Conservation (phyloP, 2,113 vertebrate species). For the Sander lucioperca region DNA sequence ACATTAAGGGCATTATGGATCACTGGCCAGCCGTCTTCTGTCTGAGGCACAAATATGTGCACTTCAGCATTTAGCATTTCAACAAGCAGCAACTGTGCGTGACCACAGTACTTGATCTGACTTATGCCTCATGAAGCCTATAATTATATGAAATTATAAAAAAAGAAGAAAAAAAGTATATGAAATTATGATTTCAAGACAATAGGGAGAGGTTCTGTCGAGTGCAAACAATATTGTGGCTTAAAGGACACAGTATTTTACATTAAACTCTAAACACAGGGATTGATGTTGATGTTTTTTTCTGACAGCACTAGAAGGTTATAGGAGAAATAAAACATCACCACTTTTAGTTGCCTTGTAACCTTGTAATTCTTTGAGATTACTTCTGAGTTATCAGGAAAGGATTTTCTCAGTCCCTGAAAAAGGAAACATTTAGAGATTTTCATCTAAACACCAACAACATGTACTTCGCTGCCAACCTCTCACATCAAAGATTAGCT, state of each 20-base stretch:
- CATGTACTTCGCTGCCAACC: neutral
- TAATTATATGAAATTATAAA: neutral
- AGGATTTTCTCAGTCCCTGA: neutral
- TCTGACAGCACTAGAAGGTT: neutral
- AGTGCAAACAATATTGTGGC: neutral
- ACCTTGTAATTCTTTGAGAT: neutral
- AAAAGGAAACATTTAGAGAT: neutral
- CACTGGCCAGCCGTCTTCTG: slow-evolving; percentile 33
- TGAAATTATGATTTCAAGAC: neutral
- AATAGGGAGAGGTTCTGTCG: neutral
- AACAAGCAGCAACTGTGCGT: slow-evolving; percentile 5
- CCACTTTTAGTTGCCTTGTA: neutral
- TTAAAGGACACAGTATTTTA: neutral
- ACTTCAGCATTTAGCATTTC: slow-evolving; percentile 25
- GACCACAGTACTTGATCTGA: slow-evolving; percentile 3
- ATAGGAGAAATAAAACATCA: neutral
- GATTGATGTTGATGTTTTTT: neutral
- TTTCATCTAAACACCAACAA: neutral
- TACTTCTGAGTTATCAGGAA: neutral
- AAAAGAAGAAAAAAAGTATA: neutral
- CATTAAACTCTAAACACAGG: slow-evolving; percentile 12
- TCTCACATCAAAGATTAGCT: slow-evolving; percentile 25
- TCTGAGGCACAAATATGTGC: slow-evolving; percentile 23
- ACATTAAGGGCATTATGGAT: slow-evolving; percentile 50
- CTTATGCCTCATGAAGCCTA: neutral